Evolutionary conservation across 2,797 vertebrate genomes (phyloP), one percentile per base, ranked within the genome.

Genomic region (Coregonus ussuriensis): DNA sequence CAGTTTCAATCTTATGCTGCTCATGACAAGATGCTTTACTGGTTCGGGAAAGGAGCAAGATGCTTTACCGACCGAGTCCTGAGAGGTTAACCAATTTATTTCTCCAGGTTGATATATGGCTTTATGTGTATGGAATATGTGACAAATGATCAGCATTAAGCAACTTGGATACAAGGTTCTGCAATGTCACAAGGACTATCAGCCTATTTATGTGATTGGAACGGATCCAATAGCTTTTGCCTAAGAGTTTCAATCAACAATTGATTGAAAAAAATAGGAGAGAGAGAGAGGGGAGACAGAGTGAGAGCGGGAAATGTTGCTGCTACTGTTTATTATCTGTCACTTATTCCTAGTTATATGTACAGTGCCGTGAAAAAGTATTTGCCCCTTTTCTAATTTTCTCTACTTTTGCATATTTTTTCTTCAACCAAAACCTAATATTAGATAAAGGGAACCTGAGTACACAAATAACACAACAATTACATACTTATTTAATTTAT

Each of bases 271-370:
- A 9, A 51, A 76, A 52, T 31, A 18, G 15, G 66, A 21, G 68
- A 52, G 54, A 21, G 79, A 84, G 78, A 84, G 79, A 84, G 85
- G 76, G 82, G 83, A 83, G 86, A 86, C 6, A 29, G 31, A 56
- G 81, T 37, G n/a, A 69, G 37, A 41, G 37, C 37, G 37, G 7
- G 37, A 41, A 7, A 7, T 7, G 37, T 41, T 41, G 37, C 37
- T 37, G 37, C 37, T 41, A 41, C 6, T 41, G 6, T 7, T 41
- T 41, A 41, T 41, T 1, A 41, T 41, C 37, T 41, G 37, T 41
- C 6, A 41, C 37, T 41, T 41, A 6, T 41, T 7, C 6, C 37
- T 6, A 41, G 37, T 9, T 41, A 41, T 6, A 41, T 41, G 41
- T 9, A 41, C 7, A 41, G 41, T 41, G 41, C 7, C 2, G 0